Conservation (phyloP, 2,888 invertebrate species). For the Bellardia bayeri region DNA sequence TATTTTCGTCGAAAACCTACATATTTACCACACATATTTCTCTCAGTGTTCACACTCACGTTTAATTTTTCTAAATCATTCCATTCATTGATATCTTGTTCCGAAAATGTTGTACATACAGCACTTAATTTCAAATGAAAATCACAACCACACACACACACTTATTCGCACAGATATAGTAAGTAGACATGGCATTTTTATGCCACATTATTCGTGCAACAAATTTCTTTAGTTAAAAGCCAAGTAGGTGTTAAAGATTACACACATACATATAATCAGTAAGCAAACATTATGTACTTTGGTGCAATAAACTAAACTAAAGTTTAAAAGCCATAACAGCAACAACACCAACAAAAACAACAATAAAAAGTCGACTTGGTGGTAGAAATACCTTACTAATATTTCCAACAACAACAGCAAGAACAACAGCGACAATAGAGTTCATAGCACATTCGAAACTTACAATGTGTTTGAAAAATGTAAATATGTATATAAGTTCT, state of each 20-base stretch:
- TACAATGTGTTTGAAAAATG: constrained; percentile 37
- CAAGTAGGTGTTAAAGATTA: constrained; percentile 72
- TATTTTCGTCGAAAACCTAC: too few relatives aligned
- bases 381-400: constrained; percentile 48
- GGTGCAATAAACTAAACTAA: constrained; percentile 66
- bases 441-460: constrained; percentile 48
- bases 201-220: constrained; percentile 57
- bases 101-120: constrained; percentile 34
- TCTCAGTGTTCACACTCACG: constrained; percentile 29
- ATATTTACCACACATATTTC: not conserved
- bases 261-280: constrained; percentile 64
- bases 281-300: constrained; percentile 70
- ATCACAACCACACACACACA: not conserved
- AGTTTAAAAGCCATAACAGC: constrained; percentile 63
- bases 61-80: constrained; percentile 38
- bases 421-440: constrained; percentile 26
- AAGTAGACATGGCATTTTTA: constrained; percentile 15
- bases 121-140: constrained; percentile 53
- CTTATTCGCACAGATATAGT: not conserved
- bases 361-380: constrained; percentile 33
- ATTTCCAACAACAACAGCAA: constrained; percentile 10
- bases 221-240: constrained; percentile 68
- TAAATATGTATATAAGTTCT: not conserved
- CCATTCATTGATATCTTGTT: constrained; percentile 57
- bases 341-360: constrained; percentile 24